Evolutionary conservation across 2,113 vertebrate species (phyloP).

Genomic region (Piliocolobus tephrosceles): DNA sequence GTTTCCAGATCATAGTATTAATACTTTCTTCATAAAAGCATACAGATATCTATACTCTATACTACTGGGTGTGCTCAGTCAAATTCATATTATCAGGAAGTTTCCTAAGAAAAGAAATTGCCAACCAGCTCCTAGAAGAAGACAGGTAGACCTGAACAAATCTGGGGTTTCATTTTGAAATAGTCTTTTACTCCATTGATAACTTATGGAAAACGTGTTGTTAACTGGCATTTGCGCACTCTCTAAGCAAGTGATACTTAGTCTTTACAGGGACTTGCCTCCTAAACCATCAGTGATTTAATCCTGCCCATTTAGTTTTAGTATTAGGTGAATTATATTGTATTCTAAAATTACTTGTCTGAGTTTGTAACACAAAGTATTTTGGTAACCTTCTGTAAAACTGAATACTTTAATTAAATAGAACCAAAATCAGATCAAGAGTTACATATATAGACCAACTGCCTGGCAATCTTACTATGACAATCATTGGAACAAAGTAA

Average conservation of each 20-base stretch:
- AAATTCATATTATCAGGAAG: not conserved
- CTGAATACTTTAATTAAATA: constrained; percentile 1
- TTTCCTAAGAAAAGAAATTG: not conserved
- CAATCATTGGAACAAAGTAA: not conserved
- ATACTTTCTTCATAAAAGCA: not conserved
- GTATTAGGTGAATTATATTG: not conserved
- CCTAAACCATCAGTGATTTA: constrained; percentile 28
- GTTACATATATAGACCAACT: not conserved
- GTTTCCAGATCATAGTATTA: not conserved
- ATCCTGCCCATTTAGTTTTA: constrained; percentile 3
- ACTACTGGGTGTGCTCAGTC: not conserved
- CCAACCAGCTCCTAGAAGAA: not conserved
- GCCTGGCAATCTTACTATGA: not conserved
- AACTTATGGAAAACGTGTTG: not conserved
- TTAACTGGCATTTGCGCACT: constrained; percentile 22
- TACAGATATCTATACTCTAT: not conserved
- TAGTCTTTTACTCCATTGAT: not conserved
- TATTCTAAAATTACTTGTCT: constrained; percentile 5
- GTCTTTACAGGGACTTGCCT: constrained; percentile 25
- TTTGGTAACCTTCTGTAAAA: constrained; percentile 25
- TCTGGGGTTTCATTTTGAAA: constrained; percentile 45
- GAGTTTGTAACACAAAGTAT: constrained; percentile 29
- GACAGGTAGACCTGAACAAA: constrained; percentile 6
- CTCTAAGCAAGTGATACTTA: not conserved
- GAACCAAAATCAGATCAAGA: not conserved